phyloP scores from a whole-genome alignment of 1,140 invertebrate genomes.

The Cyphomyrmex costatus region DNA sequence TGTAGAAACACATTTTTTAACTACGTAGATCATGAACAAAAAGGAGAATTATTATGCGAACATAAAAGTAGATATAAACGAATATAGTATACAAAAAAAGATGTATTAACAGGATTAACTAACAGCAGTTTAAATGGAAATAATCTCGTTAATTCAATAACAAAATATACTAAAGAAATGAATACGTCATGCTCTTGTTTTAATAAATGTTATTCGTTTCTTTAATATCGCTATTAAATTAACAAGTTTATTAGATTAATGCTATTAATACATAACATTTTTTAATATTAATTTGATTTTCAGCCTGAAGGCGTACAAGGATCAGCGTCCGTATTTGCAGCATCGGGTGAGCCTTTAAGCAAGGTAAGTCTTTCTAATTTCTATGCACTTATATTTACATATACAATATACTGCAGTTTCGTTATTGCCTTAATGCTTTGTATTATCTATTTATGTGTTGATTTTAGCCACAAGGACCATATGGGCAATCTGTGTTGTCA shows the following conservation, averaged over 20 bases:
- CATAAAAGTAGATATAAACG: neutral
- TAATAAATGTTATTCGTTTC: no score
- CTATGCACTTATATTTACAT: neutral
- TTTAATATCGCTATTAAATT: no score
- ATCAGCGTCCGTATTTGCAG: slow-evolving; percentile 75
- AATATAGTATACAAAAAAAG: no score
- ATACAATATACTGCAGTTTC: slow-evolving; percentile 1
- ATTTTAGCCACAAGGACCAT: slow-evolving; percentile 78
- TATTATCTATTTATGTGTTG: slow-evolving; percentile 4
- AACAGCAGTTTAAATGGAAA: no score
- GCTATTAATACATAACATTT: no score
- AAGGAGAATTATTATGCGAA: neutral
- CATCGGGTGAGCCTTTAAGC: slow-evolving; percentile 77
- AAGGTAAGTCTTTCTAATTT: slow-evolving; percentile 72
- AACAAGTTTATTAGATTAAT: no score
- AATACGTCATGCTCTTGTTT: no score
- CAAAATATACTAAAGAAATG: no score
- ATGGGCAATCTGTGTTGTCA: slow-evolving; percentile 79
- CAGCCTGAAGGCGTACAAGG: slow-evolving; percentile 78
- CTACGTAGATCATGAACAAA: neutral
- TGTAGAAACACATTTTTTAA: no score
- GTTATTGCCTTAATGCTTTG: no score
- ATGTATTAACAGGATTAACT: no score
- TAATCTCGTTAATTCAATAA: no score
- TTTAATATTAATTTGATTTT: slow-evolving; percentile 49